Evolutionary conservation across 2,113 vertebrate species (phyloP).

Genomic region (Eulacestoma nigropectus): DNA sequence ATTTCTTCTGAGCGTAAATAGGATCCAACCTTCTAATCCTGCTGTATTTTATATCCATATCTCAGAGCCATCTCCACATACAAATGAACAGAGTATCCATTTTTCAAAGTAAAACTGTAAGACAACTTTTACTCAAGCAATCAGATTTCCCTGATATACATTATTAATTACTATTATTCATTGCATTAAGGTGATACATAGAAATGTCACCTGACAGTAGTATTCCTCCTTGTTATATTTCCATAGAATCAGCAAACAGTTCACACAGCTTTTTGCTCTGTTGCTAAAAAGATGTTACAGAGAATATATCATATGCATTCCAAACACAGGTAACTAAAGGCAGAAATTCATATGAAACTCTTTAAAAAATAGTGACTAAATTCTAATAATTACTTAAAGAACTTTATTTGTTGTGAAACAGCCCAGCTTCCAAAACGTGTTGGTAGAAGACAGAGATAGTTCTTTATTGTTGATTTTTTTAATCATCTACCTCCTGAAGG

Average conservation of each 20-base stretch:
- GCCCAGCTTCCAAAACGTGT: background rate
- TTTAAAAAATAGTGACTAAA: background rate
- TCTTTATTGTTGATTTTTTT: background rate
- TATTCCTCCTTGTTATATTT: background rate
- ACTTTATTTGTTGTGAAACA: background rate
- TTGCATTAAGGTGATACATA: background rate
- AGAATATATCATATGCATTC: background rate
- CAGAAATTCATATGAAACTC: background rate
- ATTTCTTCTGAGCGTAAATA: background rate
- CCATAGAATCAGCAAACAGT: background rate
- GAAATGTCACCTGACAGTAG: background rate
- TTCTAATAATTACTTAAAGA: background rate
- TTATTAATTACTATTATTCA: background rate
- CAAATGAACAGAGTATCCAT: background rate
- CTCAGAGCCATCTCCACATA: background rate
- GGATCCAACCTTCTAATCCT: background rate
- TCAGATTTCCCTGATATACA: background rate
- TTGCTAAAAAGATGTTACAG: background rate
- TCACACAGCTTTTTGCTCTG: background rate
- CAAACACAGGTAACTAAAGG: background rate
- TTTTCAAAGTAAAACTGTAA: background rate
- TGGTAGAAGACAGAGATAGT: background rate
- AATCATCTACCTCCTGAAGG: background rate
- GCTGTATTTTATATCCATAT: background rate
- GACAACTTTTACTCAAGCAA: background rate